Conservation (phyloP, 2,797 vertebrate genomes). For the Liparis tanakae region DNA sequence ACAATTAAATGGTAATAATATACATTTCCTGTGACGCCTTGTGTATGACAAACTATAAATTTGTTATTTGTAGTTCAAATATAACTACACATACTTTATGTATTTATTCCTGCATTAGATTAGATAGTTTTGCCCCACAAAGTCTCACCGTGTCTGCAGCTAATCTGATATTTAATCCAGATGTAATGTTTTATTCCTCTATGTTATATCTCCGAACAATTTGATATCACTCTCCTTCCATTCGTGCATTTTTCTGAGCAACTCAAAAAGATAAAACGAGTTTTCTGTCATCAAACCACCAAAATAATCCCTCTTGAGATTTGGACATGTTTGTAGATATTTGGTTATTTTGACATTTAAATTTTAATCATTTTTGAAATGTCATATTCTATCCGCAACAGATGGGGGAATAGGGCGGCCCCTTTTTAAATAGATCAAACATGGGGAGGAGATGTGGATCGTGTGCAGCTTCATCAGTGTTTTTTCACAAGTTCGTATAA, state of each 20-base stretch:
- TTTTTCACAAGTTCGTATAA: constrained; percentile 20
- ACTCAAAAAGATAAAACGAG: constrained; percentile 27
- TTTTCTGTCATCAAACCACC: constrained; percentile 28
- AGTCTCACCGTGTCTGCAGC: neutral
- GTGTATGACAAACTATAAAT: neutral
- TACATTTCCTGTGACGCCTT: neutral
- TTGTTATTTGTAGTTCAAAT: neutral
- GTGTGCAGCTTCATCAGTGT: constrained; percentile 31
- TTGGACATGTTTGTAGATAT: constrained; percentile 64
- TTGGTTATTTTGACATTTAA: constrained; percentile 84
- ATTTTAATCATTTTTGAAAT: constrained; percentile 81
- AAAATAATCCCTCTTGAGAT: constrained; percentile 62
- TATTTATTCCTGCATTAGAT: neutral
- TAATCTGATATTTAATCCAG: neutral
- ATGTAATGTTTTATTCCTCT: neutral
- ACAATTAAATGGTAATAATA: constrained; percentile 31
- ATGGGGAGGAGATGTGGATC: constrained; percentile 67
- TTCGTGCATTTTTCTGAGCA: neutral
- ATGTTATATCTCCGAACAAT: neutral
- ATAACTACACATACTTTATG: neutral
- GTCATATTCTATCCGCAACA: constrained; percentile 79
- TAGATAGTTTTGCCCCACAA: neutral
- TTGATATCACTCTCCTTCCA: constrained; percentile 4
- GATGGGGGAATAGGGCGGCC: constrained; percentile 76
- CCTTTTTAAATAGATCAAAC: constrained; percentile 76